phyloP scores from a whole-genome alignment of 2,888 invertebrate species.

The Cryptus viduatorius region DNA sequence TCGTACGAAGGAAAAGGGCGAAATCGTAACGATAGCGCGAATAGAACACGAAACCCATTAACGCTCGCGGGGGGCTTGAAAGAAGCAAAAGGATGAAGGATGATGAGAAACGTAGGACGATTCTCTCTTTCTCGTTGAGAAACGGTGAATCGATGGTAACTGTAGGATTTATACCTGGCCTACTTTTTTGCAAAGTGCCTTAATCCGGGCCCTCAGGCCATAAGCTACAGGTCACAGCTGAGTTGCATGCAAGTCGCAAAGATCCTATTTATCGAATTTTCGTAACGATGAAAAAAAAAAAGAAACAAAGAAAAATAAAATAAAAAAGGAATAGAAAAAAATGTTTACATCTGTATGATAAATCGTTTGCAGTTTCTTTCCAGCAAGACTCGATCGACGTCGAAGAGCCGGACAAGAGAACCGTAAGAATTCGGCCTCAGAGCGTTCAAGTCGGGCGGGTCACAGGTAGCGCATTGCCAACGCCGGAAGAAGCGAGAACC shows the following conservation, averaged over 20 bases:
- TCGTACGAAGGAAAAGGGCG: conserved; percentile 29
- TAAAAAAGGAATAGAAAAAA: neutral
- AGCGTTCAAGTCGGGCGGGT: conserved; percentile 67
- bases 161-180: conserved; percentile 56
- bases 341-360: conserved; percentile 20
- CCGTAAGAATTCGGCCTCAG: conserved; percentile 57
- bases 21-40: conserved; percentile 40
- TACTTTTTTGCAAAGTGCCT: conserved; percentile 53
- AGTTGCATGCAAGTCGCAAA: conserved; percentile 43
- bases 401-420: conserved; percentile 68
- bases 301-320: neutral
- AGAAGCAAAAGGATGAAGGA: conserved; percentile 17
- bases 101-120: conserved; percentile 38
- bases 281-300: neutral
- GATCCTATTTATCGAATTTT: conserved; percentile 13
- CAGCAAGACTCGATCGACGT: conserved; percentile 81
- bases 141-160: conserved; percentile 53
- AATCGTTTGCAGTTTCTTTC: conserved; percentile 79
- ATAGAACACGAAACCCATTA: conserved; percentile 55
- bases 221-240: conserved; percentile 1
- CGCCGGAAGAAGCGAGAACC: conserved; percentile 68
- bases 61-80: conserved; percentile 18
- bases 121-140: conserved; percentile 39
- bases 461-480: conserved; percentile 69
- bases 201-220: conserved; percentile 16